A percentile compares a stretch with the other conserved stretches of the same genome.
These are phyloP conservation scores for Nothoprocta perdicaria DNA, from an alignment of 2,113 vertebrate genomes.

Conservation along the genomic window DNA sequence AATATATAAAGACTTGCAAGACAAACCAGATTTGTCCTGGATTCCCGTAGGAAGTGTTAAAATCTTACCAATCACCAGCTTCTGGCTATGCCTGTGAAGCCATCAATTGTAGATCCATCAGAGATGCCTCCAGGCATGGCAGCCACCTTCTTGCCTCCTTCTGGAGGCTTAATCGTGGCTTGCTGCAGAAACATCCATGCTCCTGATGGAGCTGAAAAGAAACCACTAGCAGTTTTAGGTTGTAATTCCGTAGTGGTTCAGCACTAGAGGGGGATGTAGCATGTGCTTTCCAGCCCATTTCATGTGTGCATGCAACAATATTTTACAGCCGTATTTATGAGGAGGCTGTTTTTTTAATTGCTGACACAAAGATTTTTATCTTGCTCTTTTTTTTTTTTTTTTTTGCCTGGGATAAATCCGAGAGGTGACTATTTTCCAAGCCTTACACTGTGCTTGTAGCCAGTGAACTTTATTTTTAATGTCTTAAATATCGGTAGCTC, in stretches of 20 bases:
- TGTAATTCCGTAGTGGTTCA: conserved; percentile 23
- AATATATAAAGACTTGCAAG: not conserved
- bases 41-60: not conserved
- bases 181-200: not conserved
- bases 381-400: not conserved
- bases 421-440: not conserved
- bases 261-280: conserved; percentile 71
- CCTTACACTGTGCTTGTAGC: not conserved
- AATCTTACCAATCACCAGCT: not conserved
- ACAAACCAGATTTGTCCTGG: not conserved
- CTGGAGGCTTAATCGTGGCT: not conserved
- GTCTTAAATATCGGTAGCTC: not conserved
- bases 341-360: conserved; percentile 44
- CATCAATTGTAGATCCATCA: not conserved
- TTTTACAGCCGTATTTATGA: conserved; percentile 44
- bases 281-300: conserved; percentile 36
- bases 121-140: not conserved
- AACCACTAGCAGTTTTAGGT: not conserved
- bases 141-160: not conserved
- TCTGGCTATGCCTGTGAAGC: not conserved
- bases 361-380: conserved; percentile 22
- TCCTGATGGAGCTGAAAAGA: not conserved
- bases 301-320: not conserved
- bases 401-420: not conserved
- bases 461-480: not conserved